Base-by-base conservation (phyloP, 2,797 vertebrate genomes). In the Pseudochirops corinnae region DNA sequence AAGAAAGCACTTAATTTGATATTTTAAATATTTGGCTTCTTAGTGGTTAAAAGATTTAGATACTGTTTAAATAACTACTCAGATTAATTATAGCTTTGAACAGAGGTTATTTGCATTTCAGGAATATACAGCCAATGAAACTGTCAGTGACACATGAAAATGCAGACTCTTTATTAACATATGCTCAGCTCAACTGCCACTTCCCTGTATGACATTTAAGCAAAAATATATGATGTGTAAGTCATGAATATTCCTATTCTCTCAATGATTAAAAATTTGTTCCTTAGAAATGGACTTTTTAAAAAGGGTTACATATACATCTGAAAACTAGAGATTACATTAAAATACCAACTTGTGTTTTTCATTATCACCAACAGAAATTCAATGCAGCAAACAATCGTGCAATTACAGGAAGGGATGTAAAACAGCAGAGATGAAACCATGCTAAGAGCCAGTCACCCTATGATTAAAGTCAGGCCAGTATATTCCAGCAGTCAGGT, bases 391-490 rank as follows among this genome's bases (percentile, higher is more conserved):
- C 96, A 96, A 98, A 97, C 94, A 94, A 97, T 24, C 7, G 33
- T 96, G 96, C 95, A 97, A 98, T 97, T 98, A 97, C 87, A 95
- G 90, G 91, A 96, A 96, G 52, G 92, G 97, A 96, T 97, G 91
- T 97, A 96, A 98, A 98, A 98, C 95, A 56, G 96, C 97, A 95
- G 97, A 98, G 98, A 98, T 93, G 95, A 98, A 97, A 90, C 97
- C 55, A 90, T 21, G 91, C 94, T 96, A 96, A 97, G 95, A 98
- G 94, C 91, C 97, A 97, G 96, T 96, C 97, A 97, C 96, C 96
- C 91, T 21, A 98, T 97, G 98, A 98, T 98, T 98, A 97, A 98
- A 98, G 98, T 97, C 98, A 98, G 97, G 94, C 97, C 97, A 97
- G 96, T 96, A 91, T 98, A 97, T 97, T 96, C 97, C 96, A 97